Conservation (phyloP, 2,888 invertebrate genomes). For the Hydriomena furcata region DNA sequence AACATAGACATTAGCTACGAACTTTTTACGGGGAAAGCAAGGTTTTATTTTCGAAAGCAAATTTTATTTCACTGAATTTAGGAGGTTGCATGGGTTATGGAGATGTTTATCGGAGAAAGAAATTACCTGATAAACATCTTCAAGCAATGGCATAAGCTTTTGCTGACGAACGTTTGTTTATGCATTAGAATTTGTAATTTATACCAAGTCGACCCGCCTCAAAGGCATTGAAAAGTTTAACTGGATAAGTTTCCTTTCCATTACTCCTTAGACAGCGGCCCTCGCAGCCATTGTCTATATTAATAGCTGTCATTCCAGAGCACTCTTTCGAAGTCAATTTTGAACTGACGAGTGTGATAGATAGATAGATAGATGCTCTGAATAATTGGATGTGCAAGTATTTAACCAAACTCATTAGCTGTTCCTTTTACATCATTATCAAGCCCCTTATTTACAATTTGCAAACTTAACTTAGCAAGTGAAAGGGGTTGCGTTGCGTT, state of each 20-base stretch:
- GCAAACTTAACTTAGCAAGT: neutral
- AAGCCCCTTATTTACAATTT: constrained; percentile 1
- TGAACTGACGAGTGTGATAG: constrained; percentile 42
- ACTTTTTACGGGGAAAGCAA: constrained; percentile 19
- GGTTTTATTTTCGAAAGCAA: constrained; percentile 33
- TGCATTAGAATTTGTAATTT: constrained; percentile 41
- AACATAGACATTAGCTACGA: constrained; percentile 43
- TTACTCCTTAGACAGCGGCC: constrained; percentile 50
- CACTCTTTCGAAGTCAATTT: constrained; percentile 44
- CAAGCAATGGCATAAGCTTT: constrained; percentile 8
- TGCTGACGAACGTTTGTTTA: constrained; percentile 22
- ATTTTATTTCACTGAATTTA: constrained; percentile 29
- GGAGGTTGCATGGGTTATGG: constrained; percentile 25
- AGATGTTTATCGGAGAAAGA: constrained; percentile 22
- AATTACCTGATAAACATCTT: no score
- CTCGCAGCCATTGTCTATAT: constrained; percentile 40
- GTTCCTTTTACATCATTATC: constrained; percentile 4
- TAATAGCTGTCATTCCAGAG: constrained; percentile 41
- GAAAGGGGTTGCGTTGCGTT: neutral
- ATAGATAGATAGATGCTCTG: no score
- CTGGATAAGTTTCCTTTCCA: constrained; percentile 61
- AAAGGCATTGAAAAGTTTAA: constrained; percentile 59
- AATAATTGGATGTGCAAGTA: constrained; percentile 34
- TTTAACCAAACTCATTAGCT: constrained; percentile 21
- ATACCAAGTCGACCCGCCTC: constrained; percentile 40